phyloP scores from a whole-genome alignment of 2,113 vertebrate species.

The Dendrocopos noguchii region DNA sequence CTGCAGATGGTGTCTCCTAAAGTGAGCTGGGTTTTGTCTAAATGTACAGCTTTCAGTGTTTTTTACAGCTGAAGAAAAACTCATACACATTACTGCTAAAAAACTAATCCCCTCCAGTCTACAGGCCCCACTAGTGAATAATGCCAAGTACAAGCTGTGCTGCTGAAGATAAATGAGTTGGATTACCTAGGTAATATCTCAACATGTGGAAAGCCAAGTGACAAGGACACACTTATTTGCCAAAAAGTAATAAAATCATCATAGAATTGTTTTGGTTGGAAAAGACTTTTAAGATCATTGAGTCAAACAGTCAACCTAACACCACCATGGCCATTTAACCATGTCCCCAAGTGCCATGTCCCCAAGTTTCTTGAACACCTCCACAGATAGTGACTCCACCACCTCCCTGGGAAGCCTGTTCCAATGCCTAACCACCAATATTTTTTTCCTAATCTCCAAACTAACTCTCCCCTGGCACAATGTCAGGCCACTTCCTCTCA shows the following conservation, averaged over 20 bases:
- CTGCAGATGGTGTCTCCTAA: neutral
- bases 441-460: too few relatives aligned
- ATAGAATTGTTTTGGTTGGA: too few relatives aligned
- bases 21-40: neutral
- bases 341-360: too few relatives aligned
- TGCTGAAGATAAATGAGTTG: conserved; percentile 29
- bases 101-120: neutral
- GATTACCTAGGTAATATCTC: neutral
- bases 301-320: too few relatives aligned
- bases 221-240: neutral
- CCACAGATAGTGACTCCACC: too few relatives aligned
- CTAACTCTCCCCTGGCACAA: too few relatives aligned
- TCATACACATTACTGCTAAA: neutral
- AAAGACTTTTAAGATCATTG: too few relatives aligned
- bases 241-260: neutral
- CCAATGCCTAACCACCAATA: too few relatives aligned
- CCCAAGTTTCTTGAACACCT: too few relatives aligned
- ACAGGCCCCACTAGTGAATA: neutral
- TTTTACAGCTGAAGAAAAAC: neutral
- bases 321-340: too few relatives aligned
- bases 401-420: too few relatives aligned
- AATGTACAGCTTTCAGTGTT: neutral
- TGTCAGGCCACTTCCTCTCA: too few relatives aligned
- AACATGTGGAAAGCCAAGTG: conserved; percentile 14
- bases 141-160: neutral